A percentile compares a stretch with the other conserved stretches of the same genome.
These are phyloP conservation scores for Phenacoccus solenopsis DNA, from an alignment of 1,140 invertebrate species.

Conservation along the genomic window DNA sequence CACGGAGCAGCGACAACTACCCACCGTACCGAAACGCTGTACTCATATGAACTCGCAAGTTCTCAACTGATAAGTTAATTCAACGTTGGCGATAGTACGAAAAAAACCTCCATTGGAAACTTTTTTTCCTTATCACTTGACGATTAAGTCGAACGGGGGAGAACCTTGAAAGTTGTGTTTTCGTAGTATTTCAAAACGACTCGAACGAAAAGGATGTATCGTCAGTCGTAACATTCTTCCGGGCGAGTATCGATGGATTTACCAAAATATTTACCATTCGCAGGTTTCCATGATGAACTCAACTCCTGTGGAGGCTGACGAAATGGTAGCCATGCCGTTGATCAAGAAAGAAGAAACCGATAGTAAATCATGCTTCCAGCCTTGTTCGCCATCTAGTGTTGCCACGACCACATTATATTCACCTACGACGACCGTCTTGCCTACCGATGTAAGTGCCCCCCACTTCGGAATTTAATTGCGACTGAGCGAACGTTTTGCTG, in stretches of 20 bases:
- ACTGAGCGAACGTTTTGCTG: too few relatives aligned
- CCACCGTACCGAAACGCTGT: too few relatives aligned
- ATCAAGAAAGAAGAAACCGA: constrained; percentile 10
- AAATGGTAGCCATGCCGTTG: constrained; percentile 11
- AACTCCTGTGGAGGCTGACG: constrained; percentile 5
- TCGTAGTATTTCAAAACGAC: neutral
- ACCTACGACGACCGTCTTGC: neutral
- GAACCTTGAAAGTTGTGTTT: neutral
- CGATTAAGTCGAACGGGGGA: too few relatives aligned
- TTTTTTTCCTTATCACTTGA: neutral
- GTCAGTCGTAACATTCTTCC: neutral
- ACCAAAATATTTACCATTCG: too few relatives aligned
- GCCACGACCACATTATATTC: constrained; percentile 1
- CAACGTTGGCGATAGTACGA: too few relatives aligned
- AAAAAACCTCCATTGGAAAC: too few relatives aligned
- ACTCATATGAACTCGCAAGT: too few relatives aligned
- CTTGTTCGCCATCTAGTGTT: constrained; percentile 3
- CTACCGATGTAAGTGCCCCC: neutral
- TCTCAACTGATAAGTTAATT: too few relatives aligned
- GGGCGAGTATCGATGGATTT: too few relatives aligned
- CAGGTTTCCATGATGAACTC: constrained; percentile 13
- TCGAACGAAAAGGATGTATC: neutral
- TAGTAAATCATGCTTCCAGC: constrained; percentile 4
- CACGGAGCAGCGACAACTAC: too few relatives aligned
- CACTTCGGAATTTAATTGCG: too few relatives aligned